These are phyloP conservation scores for Rhodeus uyekii DNA, from an alignment of 2,797 vertebrate species.

Conservation along the genomic window DNA sequence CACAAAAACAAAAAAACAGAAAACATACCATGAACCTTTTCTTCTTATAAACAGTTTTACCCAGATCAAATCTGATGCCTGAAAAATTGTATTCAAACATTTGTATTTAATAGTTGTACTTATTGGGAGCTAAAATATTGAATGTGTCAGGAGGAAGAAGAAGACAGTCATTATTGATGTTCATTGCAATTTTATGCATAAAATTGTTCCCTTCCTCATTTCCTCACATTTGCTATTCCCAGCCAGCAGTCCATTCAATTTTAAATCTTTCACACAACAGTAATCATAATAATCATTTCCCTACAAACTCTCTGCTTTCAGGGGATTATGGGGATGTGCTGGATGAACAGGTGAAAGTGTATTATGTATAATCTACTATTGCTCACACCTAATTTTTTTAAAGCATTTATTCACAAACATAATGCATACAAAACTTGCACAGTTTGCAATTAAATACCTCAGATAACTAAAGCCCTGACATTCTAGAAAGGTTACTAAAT, in stretches of 20 bases:
- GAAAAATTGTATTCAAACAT: neutral
- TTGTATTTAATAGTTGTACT: neutral
- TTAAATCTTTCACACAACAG: conserved; percentile 17
- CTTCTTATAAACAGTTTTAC: neutral
- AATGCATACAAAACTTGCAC: neutral
- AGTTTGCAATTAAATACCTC: neutral
- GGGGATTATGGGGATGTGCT: conserved; percentile 23
- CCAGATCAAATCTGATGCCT: neutral
- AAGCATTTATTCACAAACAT: neutral
- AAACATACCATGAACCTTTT: too few relatives aligned
- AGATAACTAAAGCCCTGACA: neutral
- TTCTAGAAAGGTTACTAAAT: neutral
- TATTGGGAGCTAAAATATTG: neutral
- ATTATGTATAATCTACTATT: conserved; percentile 2
- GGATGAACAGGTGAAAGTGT: neutral
- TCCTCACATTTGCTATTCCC: neutral
- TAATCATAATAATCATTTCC: conserved; percentile 22
- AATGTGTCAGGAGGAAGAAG: neutral
- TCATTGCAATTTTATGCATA: neutral
- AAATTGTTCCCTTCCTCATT: neutral
- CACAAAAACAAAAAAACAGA: too few relatives aligned
- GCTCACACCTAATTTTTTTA: conserved; percentile 4
- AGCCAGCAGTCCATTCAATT: neutral
- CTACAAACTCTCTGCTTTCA: conserved; percentile 3
- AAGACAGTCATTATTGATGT: neutral